Base-by-base conservation (phyloP, 1,140 invertebrate species). In the Thaumatotibia leucotreta region DNA sequence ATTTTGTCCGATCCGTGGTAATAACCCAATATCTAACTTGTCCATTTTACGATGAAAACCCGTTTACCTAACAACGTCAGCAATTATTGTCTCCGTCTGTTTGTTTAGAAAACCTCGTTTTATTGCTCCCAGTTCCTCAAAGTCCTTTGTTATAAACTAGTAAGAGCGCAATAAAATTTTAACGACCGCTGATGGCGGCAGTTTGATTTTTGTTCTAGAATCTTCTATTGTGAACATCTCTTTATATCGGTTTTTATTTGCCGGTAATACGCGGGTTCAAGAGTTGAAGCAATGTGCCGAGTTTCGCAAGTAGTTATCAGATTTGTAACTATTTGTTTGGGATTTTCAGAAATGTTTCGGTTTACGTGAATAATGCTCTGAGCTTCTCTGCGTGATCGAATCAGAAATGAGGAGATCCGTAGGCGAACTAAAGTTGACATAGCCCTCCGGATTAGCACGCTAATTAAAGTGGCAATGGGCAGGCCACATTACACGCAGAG, bases 121-220 rank as follows among this genome's bases (percentile, higher is more conserved):
- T 73, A 73, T 72, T 49, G 67, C 63, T 9, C 11, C 39, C 70
- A 39, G 67, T 61, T 9, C 11, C 39, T 66, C 61, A 31, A 61
- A 33, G 62, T 75, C 71, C 75, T 71, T 73, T 75, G 73, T 74
- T 77, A 73, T 75, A 77, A 75, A 77, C 69, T 73, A 65, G 68
- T 77, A 73, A 77, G 69, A 62, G 70, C 52, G 62, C 64, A 69
- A 71, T 77, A 77, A 77, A 77, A 73, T 32, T 71, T 75, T 70
- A 70, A 72, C 66, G 72, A 65, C 45, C 45, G 52, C 50, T 61
- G 22, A 64, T 52, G 45, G 50, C 62, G 11, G 23, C 14, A 24
- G 50, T 54, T 54, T 23, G 50, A 24, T 24, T 54, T 24, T 23
- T 39, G 35, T 39, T 39, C 35, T 39, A 14, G 27, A 29, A 29